phyloP scores from a whole-genome alignment of 2,113 vertebrate genomes.

The Callipepla squamata region DNA sequence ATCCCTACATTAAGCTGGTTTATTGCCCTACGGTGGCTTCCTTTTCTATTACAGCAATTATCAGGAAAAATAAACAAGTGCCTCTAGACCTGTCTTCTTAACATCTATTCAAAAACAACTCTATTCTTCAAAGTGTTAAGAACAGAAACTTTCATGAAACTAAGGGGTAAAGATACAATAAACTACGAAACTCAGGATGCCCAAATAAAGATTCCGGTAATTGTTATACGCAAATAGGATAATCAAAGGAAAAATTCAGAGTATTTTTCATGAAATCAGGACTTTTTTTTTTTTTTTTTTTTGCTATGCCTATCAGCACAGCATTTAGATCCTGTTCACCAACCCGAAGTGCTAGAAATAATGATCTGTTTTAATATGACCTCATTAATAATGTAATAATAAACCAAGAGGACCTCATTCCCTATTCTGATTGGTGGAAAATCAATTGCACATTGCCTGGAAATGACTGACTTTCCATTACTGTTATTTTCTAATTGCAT shows the following conservation, averaged over 20 bases:
- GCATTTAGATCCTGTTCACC: conserved; percentile 48
- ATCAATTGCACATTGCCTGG: conserved; percentile 82
- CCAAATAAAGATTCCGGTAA: neutral
- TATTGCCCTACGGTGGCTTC: neutral
- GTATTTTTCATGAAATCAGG: conserved; percentile 25
- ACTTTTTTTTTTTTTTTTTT: neutral
- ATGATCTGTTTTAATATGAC: conserved; percentile 80
- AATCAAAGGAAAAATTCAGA: conserved; percentile 48
- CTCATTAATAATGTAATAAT: conserved; percentile 83
- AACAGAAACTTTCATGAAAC: neutral
- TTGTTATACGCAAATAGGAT: conserved; percentile 38
- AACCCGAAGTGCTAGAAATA: conserved; percentile 76
- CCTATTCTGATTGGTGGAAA: conserved; percentile 83
- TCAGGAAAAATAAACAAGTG: neutral
- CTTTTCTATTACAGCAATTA: conserved; percentile 15
- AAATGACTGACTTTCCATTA: conserved; percentile 82
- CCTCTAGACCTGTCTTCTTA: neutral
- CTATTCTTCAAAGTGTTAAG: neutral
- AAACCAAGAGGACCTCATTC: conserved; percentile 80
- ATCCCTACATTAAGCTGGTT: neutral
- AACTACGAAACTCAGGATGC: neutral
- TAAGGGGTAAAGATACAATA: conserved; percentile 1
- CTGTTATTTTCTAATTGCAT: conserved; percentile 80
- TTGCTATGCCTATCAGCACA: conserved; percentile 10
- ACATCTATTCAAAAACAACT: conserved; percentile 8